These are phyloP conservation scores for Podarcis siculus DNA, from an alignment of 2,797 vertebrate genomes.

Conservation along the genomic window DNA sequence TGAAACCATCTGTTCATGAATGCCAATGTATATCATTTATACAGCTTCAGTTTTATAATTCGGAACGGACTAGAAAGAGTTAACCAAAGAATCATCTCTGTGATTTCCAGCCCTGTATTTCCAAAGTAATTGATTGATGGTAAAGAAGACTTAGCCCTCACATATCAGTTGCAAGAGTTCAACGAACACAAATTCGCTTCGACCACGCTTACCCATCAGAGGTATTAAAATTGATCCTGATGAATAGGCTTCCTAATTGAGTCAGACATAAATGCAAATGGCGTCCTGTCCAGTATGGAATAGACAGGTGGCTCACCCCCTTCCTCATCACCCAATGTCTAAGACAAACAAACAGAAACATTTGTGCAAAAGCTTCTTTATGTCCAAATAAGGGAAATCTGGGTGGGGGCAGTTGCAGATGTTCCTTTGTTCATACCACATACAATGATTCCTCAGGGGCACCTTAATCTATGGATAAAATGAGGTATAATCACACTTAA, in stretches of 20 bases:
- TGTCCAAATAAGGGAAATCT: neutral
- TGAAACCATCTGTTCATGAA: slow-evolving; percentile 20
- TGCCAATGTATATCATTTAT: neutral
- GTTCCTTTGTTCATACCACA: neutral
- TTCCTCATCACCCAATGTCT: neutral
- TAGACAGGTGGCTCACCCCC: slow-evolving; percentile 44
- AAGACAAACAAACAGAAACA: neutral
- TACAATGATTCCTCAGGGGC: neutral
- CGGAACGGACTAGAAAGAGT: neutral
- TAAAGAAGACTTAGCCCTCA: slow-evolving; percentile 11
- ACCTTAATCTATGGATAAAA: neutral
- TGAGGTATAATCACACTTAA: neutral
- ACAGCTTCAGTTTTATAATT: neutral
- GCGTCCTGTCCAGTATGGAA: neutral
- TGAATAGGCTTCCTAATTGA: slow-evolving; percentile 40
- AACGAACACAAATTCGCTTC: slow-evolving; percentile 33
- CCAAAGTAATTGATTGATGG: neutral
- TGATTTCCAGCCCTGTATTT: neutral
- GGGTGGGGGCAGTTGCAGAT: too few relatives aligned
- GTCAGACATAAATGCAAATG: slow-evolving; percentile 37
- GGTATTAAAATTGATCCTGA: slow-evolving; percentile 38
- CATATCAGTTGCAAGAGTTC: slow-evolving; percentile 18
- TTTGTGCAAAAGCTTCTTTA: neutral
- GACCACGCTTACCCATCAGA: slow-evolving; percentile 5
- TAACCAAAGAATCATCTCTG: neutral